A percentile compares a stretch with the other conserved stretches of the same genome.
Evolutionary conservation across 2,113 vertebrate genomes (phyloP).

Genomic region (Astatotilapia flaviijosephi): DNA sequence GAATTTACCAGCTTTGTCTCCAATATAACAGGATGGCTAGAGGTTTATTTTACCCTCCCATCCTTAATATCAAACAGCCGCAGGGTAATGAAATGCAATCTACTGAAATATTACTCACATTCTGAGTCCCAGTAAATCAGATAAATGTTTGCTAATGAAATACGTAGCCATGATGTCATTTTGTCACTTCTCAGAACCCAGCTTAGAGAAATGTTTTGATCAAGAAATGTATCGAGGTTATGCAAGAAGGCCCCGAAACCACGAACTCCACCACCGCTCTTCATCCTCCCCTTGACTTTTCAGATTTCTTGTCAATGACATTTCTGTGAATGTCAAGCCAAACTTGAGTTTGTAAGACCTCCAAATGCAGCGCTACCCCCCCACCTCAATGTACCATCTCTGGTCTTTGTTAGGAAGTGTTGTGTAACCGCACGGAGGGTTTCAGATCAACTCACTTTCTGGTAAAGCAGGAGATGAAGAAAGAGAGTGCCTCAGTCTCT

Average conservation of each 20-base stretch:
- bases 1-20: neutral
- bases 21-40: neutral
- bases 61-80: neutral
- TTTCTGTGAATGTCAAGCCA: neutral
- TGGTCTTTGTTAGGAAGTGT: slow-evolving; percentile 38
- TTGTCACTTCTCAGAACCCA: slow-evolving; percentile 6
- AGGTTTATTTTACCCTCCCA: neutral
- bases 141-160: neutral
- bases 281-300: neutral
- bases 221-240: neutral
- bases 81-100: neutral
- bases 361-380: neutral
- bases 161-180: slow-evolving; percentile 11
- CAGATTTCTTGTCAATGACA: neutral
- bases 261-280: neutral
- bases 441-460: slow-evolving; percentile 33
- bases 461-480: slow-evolving; percentile 1
- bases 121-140: neutral
- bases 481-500: neutral
- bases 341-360: neutral
- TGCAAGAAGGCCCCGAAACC: neutral
- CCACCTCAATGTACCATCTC: neutral
- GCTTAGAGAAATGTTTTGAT: neutral
- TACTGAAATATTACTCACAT: neutral
- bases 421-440: neutral